Evolutionary conservation across 2,888 invertebrate genomes (phyloP).

Genomic region (Lydus trimaculatus): DNA sequence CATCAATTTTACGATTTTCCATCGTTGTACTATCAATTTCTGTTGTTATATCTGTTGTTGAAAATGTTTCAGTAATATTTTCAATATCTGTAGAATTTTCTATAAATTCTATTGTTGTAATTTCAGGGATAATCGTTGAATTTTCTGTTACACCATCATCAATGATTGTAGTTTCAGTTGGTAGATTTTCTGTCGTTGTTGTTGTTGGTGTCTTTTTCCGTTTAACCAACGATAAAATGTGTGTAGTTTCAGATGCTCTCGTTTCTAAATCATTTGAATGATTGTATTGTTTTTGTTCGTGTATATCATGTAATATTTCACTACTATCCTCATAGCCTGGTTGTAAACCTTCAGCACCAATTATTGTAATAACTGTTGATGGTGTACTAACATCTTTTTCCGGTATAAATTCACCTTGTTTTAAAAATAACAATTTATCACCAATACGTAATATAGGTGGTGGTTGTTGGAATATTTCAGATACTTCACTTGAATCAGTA

Average conservation of each 20-base stretch:
- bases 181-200: slow-evolving; percentile 17
- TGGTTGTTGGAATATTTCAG: slow-evolving; percentile 56
- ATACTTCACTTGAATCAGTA: slow-evolving; percentile 55
- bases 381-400: slow-evolving; percentile 56
- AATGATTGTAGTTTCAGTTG: slow-evolving; percentile 11
- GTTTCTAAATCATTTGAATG: slow-evolving; percentile 39
- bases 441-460: slow-evolving; percentile 57
- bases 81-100: not conserved
- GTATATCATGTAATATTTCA: slow-evolving; percentile 28
- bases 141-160: slow-evolving; percentile 26
- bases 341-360: slow-evolving; percentile 61
- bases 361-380: slow-evolving; percentile 57
- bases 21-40: not conserved
- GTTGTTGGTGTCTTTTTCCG: slow-evolving; percentile 33
- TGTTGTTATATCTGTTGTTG: not conserved
- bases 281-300: slow-evolving; percentile 31
- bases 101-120: slow-evolving; percentile 10
- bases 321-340: slow-evolving; percentile 47
- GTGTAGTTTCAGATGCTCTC: slow-evolving; percentile 42
- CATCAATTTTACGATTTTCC: too few relatives aligned
- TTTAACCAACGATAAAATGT: slow-evolving; percentile 49
- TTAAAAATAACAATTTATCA: slow-evolving; percentile 57
- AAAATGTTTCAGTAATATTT: not conserved
- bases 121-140: slow-evolving; percentile 17
- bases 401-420: slow-evolving; percentile 53